Evolutionary conservation across 1,140 invertebrate species (phyloP).

Genomic region (Bilobella aurantiaca): DNA sequence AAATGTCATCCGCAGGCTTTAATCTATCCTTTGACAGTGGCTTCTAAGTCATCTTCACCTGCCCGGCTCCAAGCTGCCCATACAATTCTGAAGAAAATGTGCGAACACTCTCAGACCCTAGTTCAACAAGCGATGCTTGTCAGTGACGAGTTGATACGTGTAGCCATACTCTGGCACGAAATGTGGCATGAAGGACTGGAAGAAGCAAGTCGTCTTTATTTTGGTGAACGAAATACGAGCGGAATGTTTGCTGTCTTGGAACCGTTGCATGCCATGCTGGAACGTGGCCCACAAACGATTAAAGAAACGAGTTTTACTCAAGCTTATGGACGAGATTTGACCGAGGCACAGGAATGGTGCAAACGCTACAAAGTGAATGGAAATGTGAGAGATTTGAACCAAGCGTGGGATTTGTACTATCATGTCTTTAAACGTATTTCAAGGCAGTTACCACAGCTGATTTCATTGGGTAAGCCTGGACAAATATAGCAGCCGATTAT

Average conservation of each 20-base stretch:
- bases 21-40: slow-evolving; percentile 94
- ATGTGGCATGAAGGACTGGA: slow-evolving; percentile 98
- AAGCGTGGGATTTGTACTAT: slow-evolving; percentile 98
- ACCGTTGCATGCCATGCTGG: slow-evolving; percentile 86
- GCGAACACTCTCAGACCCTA: slow-evolving; percentile 79
- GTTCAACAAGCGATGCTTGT: slow-evolving; percentile 85
- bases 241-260: slow-evolving; percentile 94
- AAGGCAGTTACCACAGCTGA: slow-evolving; percentile 80
- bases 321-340: slow-evolving; percentile 86
- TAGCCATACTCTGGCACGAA: slow-evolving; percentile 98
- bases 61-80: slow-evolving; percentile 81
- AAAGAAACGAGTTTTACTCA: slow-evolving; percentile 97
- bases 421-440: slow-evolving; percentile 92
- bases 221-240: slow-evolving; percentile 85
- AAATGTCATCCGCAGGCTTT: slow-evolving; percentile 81
- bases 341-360: slow-evolving; percentile 91
- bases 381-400: slow-evolving; percentile 52
- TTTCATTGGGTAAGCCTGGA: slow-evolving; percentile 49
- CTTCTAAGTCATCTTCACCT: slow-evolving; percentile 81
- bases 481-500: no score
- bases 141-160: slow-evolving; percentile 89
- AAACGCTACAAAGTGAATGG: slow-evolving; percentile 70
- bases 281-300: slow-evolving; percentile 82
- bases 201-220: slow-evolving; percentile 83
- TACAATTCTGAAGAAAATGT: slow-evolving; percentile 89